Conservation (phyloP, 2,113 vertebrate species). For the Probosciger aterrimus region DNA sequence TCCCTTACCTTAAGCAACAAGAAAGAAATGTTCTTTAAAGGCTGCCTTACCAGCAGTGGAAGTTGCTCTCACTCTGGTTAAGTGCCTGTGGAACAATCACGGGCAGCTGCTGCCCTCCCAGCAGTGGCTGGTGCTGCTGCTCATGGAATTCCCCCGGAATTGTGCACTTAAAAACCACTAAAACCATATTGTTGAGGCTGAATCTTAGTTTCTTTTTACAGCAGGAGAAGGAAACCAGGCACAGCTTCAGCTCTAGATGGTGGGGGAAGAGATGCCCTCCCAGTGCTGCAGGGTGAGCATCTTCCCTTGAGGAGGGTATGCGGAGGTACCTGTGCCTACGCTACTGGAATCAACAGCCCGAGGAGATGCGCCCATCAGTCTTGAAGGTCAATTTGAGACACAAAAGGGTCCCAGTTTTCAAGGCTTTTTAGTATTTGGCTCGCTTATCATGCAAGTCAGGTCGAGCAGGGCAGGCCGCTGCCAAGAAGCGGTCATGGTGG, state of each 20-base stretch:
- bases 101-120: not conserved
- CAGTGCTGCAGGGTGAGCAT: not conserved
- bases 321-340: fast-evolving
- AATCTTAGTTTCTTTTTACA: not conserved
- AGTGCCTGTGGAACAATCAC: not conserved
- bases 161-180: not conserved
- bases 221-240: not conserved
- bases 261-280: not conserved
- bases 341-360: not conserved
- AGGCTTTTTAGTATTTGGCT: not conserved
- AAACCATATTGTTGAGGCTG: not conserved
- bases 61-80: not conserved
- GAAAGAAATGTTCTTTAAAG: not conserved
- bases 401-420: not conserved
- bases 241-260: not conserved
- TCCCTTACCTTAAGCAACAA: not conserved
- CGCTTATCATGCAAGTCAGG: not conserved
- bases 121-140: not conserved
- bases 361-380: fast-evolving
- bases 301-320: no score
- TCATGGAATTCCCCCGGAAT: not conserved
- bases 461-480: fast-evolving
- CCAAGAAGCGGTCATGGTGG: not conserved
- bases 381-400: not conserved
- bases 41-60: not conserved